These are phyloP conservation scores for Mesocentrotus franciscanus DNA, from an alignment of 53 echinoderm and acorn worm genomes.

Conservation along the genomic window DNA sequence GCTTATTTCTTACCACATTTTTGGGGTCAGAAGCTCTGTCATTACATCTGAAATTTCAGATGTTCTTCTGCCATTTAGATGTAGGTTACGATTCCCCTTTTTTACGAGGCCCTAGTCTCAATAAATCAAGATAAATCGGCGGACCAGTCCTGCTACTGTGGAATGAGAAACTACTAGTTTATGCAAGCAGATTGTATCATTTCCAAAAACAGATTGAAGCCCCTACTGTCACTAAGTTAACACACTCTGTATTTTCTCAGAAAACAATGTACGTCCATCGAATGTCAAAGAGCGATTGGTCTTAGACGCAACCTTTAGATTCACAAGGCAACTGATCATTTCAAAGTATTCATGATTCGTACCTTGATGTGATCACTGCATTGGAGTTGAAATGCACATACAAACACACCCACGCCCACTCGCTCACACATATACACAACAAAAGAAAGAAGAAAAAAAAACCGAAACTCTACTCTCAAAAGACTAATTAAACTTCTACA, in stretches of 20 bases:
- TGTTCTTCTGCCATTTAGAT: no score
- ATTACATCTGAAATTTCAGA: no score
- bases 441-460: no score
- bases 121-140: background rate
- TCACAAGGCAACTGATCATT: background rate
- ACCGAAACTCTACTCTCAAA: no score
- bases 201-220: background rate
- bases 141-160: background rate
- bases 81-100: background rate
- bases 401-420: no score
- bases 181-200: background rate
- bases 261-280: background rate
- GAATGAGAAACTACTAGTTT: background rate
- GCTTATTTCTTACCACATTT: no score
- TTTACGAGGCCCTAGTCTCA: background rate
- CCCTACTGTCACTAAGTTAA: background rate
- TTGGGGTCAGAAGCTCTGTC: no score
- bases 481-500: no score
- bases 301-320: background rate
- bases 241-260: background rate
- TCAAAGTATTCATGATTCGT: background rate
- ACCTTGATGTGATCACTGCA: background rate
- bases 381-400: no score
- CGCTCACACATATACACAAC: no score
- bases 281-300: background rate